These are phyloP conservation scores for Chironex yamaguchii DNA, from an alignment of 30 jellyfish, hydroid and myxozoan species.

Conservation along the genomic window DNA sequence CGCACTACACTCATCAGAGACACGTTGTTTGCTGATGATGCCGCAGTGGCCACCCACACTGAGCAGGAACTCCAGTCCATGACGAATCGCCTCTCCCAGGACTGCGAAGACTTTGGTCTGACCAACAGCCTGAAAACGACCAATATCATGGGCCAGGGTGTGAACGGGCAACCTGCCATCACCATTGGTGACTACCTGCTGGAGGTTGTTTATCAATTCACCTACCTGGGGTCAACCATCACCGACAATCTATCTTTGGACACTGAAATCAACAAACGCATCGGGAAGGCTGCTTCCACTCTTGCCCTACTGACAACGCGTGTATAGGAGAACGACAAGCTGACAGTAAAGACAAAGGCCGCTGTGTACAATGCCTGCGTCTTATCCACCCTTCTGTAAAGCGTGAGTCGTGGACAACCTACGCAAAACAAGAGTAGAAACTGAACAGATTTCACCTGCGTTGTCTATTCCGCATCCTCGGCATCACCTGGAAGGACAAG, in stretches of 20 bases:
- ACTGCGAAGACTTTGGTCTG: conserved; percentile 6
- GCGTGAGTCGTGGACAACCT: too few relatives aligned
- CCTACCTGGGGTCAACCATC: conserved; percentile 4
- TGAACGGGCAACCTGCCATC: not conserved
- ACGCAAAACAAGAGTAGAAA: too few relatives aligned
- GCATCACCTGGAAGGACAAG: not conserved
- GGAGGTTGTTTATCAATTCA: not conserved
- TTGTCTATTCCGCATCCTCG: not conserved
- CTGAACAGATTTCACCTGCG: not conserved
- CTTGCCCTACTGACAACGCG: not conserved
- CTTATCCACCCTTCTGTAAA: too few relatives aligned
- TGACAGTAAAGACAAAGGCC: too few relatives aligned
- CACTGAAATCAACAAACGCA: not conserved
- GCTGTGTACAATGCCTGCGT: too few relatives aligned
- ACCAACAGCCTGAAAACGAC: conserved; percentile 41
- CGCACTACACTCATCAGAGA: conserved; percentile 22
- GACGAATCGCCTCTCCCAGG: not conserved
- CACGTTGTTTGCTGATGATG: conserved; percentile 44
- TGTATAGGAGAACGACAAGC: too few relatives aligned
- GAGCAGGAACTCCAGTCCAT: conserved; percentile 1
- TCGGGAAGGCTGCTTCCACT: not conserved
- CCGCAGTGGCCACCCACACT: conserved; percentile 26
- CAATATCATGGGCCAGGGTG: not conserved
- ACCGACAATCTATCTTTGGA: not conserved
- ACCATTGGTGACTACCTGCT: too few relatives aligned